Percentiles rank a stretch among this genome's conserved stretches.
These are phyloP conservation scores for Pangasius djambal DNA, from an alignment of 2,797 vertebrate genomes.

Conservation along the genomic window DNA sequence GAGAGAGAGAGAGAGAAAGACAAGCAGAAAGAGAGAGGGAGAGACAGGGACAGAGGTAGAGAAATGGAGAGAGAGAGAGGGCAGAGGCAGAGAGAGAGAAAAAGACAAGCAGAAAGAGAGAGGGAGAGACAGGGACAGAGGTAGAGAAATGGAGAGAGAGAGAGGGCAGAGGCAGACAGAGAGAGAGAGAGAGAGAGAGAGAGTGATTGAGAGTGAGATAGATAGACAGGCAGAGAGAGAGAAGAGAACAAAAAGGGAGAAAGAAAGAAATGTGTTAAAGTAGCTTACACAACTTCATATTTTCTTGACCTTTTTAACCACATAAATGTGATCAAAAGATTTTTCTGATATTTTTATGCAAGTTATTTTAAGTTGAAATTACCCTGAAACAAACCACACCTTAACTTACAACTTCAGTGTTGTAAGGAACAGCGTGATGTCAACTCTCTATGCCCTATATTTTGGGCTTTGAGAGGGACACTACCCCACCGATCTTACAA, in stretches of 20 bases:
- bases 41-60: background rate
- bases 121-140: background rate
- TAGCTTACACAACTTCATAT: background rate
- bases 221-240: background rate
- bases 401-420: background rate
- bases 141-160: background rate
- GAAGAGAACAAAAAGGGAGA: background rate
- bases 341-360: background rate
- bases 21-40: background rate
- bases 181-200: background rate
- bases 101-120: background rate
- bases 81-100: background rate
- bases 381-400: background rate
- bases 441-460: background rate
- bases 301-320: background rate
- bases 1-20: background rate
- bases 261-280: background rate
- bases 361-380: background rate
- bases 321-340: background rate
- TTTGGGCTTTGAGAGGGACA: background rate
- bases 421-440: background rate
- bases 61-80: background rate
- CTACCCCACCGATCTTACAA: background rate
- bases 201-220: background rate
- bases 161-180: background rate